These are phyloP conservation scores for Blastobasis adustella DNA, from an alignment of 2,888 invertebrate species.

Conservation along the genomic window DNA sequence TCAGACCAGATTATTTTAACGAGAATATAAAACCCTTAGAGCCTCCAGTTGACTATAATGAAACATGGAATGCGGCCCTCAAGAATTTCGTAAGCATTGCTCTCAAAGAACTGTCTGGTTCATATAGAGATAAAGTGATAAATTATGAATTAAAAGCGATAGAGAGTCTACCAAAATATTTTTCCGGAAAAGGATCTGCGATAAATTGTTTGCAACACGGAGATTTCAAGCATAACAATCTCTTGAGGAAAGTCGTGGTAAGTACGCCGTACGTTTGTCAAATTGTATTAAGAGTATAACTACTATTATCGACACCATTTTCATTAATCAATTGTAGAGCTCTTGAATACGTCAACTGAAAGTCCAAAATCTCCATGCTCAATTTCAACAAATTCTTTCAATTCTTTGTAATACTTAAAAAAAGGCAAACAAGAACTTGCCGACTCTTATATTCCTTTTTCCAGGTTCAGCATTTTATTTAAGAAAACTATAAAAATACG, in stretches of 20 bases:
- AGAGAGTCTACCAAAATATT: slow-evolving; percentile 12
- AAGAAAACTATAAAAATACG: neutral
- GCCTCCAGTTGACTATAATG: slow-evolving; percentile 17
- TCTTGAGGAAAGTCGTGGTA: slow-evolving; percentile 38
- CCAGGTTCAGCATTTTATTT: neutral
- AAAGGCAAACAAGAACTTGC: neutral
- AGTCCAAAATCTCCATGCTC: neutral
- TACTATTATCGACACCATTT: neutral
- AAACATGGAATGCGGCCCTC: slow-evolving; percentile 23
- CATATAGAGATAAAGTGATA: slow-evolving; percentile 11
- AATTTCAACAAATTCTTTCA: neutral
- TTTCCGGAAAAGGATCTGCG: slow-evolving; percentile 20
- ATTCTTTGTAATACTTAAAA: neutral
- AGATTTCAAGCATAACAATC: slow-evolving; percentile 47
- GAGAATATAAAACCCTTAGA: slow-evolving; percentile 23
- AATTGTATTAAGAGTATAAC: neutral
- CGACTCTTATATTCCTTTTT: neutral
- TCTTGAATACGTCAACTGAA: neutral
- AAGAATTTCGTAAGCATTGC: slow-evolving; percentile 16
- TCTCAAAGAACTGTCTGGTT: slow-evolving; percentile 19
- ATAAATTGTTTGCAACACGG: slow-evolving; percentile 43
- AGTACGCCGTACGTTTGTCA: slow-evolving; percentile 16
- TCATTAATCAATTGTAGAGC: neutral
- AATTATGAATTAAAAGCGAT: slow-evolving; percentile 20
- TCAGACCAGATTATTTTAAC: slow-evolving; percentile 29